A percentile compares a stretch with the other conserved stretches of the same genome.
Evolutionary conservation across 1,140 invertebrate genomes (phyloP).

Genomic region (Laodelphax striatellus): DNA sequence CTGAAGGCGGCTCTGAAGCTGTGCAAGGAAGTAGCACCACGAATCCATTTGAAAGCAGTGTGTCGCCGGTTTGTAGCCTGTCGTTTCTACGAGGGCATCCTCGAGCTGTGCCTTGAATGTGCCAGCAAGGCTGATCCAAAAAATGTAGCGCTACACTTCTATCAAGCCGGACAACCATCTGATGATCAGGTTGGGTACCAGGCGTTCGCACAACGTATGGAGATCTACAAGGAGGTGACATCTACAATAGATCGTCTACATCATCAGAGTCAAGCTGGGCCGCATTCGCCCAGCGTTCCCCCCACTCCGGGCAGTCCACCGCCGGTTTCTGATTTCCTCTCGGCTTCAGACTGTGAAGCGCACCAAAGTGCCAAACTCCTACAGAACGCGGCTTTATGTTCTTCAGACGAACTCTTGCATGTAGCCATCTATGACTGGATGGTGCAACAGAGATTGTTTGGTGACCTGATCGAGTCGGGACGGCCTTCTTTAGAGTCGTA

Average conservation of each 20-base stretch:
- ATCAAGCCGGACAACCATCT: slow-evolving; percentile 67
- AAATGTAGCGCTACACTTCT: slow-evolving; percentile 77
- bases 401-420: slow-evolving; percentile 75
- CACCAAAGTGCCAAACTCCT: not conserved
- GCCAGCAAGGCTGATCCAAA: slow-evolving; percentile 80
- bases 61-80: slow-evolving; percentile 63
- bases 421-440: slow-evolving; percentile 91
- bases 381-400: slow-evolving; percentile 10
- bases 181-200: slow-evolving; percentile 66
- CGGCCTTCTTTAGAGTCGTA: slow-evolving; percentile 53
- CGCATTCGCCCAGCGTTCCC: slow-evolving; percentile 33
- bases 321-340: not conserved
- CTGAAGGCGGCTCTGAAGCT: slow-evolving; percentile 66
- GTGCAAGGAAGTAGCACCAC: slow-evolving; percentile 72
- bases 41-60: slow-evolving; percentile 62
- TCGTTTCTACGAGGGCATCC: slow-evolving; percentile 76
- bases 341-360: not conserved
- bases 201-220: slow-evolving; percentile 60
- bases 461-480: slow-evolving; percentile 63
- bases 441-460: slow-evolving; percentile 59
- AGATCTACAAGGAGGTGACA: slow-evolving; percentile 80
- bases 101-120: slow-evolving; percentile 75
- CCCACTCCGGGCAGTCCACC: slow-evolving; percentile 29
- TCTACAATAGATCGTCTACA: slow-evolving; percentile 68
- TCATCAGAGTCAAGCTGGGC: slow-evolving; percentile 46